Evolutionary conservation across 64 coral and sea anemone genomes (phyloP).

Genomic region (Porites lutea): DNA sequence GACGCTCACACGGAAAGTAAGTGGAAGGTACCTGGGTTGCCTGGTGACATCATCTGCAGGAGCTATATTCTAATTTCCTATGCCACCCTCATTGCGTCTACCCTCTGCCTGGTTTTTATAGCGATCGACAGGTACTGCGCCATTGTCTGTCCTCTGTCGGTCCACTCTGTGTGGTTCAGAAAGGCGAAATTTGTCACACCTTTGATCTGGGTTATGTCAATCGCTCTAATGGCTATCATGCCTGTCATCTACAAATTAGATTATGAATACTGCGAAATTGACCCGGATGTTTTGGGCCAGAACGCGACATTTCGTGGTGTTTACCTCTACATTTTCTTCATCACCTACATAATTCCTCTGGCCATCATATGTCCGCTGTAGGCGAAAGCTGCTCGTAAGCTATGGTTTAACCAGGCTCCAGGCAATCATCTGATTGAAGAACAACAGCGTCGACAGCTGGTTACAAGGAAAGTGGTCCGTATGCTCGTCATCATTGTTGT

Average conservation of each 20-base stretch:
- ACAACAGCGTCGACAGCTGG: neutral
- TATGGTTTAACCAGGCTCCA: slow-evolving; percentile 46
- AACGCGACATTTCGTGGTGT: no score
- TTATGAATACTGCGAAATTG: neutral
- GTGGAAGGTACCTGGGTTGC: slow-evolving; percentile 16
- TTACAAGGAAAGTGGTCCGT: slow-evolving; percentile 19
- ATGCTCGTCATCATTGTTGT: slow-evolving; percentile 58
- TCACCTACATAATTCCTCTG: no score
- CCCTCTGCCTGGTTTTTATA: slow-evolving; percentile 3
- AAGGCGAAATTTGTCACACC: slow-evolving; percentile 16
- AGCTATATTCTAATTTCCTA: neutral
- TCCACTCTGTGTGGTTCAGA: slow-evolving; percentile 27
- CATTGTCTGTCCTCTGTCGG: neutral
- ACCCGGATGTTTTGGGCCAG: neutral
- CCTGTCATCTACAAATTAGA: neutral
- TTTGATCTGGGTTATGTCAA: slow-evolving; percentile 27
- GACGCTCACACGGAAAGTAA: neutral
- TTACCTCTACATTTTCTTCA: no score
- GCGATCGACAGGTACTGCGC: slow-evolving; percentile 49
- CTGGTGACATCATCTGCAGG: slow-evolving; percentile 29
- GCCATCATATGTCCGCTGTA: no score
- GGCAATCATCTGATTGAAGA: slow-evolving; percentile 14
- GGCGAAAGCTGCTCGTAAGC: slow-evolving; percentile 34
- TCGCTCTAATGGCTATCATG: slow-evolving; percentile 21
- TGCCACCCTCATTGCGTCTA: slow-evolving; percentile 40